A percentile compares a stretch with the other conserved stretches of the same genome.
Evolutionary conservation across 2,113 vertebrate genomes (phyloP).

Genomic region (Paramormyrops kingsleyae): DNA sequence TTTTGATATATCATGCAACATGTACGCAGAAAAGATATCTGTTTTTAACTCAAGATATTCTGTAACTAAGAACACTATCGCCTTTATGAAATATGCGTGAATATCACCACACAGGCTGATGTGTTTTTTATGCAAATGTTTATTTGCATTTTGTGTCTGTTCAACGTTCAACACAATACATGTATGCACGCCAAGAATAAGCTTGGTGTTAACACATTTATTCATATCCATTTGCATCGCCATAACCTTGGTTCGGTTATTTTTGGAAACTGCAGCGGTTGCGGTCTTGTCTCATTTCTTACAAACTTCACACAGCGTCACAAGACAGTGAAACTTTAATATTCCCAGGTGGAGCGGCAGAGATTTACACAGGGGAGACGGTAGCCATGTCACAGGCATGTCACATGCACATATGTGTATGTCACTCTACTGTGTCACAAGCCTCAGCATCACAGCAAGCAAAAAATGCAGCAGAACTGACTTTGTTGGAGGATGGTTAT

Average conservation of each 20-base stretch:
- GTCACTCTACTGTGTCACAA: slow-evolving; percentile 42
- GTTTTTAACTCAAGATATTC: slow-evolving; percentile 5
- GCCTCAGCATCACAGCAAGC: slow-evolving; percentile 52
- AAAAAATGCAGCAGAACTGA: neutral
- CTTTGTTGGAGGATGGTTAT: slow-evolving; percentile 43
- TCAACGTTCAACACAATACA: neutral
- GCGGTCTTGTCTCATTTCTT: neutral
- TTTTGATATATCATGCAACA: neutral
- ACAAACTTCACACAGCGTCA: slow-evolving; percentile 9
- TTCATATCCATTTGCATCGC: neutral
- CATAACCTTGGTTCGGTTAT: neutral
- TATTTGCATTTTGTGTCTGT: slow-evolving; percentile 7
- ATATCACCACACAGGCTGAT: neutral
- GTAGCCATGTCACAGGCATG: neutral
- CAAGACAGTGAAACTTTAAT: slow-evolving; percentile 18
- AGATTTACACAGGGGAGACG: neutral
- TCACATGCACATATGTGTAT: slow-evolving; percentile 14
- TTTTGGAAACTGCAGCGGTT: neutral
- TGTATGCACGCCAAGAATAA: neutral
- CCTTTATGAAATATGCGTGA: neutral
- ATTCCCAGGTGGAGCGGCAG: neutral
- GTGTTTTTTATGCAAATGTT: neutral
- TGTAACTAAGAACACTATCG: neutral
- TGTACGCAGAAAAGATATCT: neutral
- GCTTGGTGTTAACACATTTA: neutral